A percentile compares a stretch with the other conserved stretches of the same genome.
Conservation (phyloP, 2,797 vertebrate species). For the Catamblyrhynchus diadema region DNA sequence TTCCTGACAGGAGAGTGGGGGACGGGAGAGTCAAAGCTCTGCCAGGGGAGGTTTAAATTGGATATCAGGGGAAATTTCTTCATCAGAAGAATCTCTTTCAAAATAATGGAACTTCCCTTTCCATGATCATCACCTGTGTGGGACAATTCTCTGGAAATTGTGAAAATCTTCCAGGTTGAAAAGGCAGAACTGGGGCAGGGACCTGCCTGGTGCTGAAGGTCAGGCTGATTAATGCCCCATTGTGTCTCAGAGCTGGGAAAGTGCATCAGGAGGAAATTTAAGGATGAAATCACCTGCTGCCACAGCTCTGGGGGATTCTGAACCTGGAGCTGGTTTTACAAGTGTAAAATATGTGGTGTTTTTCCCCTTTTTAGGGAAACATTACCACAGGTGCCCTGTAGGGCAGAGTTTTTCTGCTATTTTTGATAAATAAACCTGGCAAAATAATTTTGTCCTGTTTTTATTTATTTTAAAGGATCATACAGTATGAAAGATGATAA, state of each 20-base stretch:
- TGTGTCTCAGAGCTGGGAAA: background rate
- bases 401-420: background rate
- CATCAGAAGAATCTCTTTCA: background rate
- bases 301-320: background rate
- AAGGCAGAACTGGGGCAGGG: background rate
- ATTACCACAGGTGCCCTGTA: fast-evolving
- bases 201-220: background rate
- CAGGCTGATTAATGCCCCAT: background rate
- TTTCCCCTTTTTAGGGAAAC: background rate
- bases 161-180: background rate
- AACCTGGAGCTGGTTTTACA: background rate
- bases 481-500: background rate
- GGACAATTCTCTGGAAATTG: background rate
- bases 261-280: background rate
- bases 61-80: background rate
- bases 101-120: background rate
- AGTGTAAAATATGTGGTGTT: fast-evolving
- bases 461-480: background rate
- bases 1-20: background rate
- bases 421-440: background rate
- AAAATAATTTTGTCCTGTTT: background rate
- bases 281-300: background rate
- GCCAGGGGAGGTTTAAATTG: background rate
- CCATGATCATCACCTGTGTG: fast-evolving
- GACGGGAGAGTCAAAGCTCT: fast-evolving